Conservation (phyloP, 2,797 vertebrate species). For the Scyliorhinus canicula region DNA sequence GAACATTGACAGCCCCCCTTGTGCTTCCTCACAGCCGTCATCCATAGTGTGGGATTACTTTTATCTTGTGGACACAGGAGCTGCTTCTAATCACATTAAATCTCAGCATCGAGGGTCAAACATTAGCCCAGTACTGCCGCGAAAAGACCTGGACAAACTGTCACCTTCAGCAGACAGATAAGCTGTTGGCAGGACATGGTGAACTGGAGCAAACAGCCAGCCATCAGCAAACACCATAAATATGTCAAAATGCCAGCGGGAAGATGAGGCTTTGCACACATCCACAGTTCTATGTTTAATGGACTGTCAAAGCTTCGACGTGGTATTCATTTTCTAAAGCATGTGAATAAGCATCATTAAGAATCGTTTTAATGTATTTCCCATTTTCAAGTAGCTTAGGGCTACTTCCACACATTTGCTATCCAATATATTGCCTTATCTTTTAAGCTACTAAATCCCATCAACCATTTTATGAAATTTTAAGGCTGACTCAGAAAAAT, state of each 20-base stretch:
- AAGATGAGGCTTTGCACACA: conserved; percentile 52
- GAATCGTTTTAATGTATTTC: conserved; percentile 25
- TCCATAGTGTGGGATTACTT: conserved; percentile 55
- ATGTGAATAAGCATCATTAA: conserved; percentile 51
- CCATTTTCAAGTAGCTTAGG: conserved; percentile 29
- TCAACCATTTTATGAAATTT: neutral
- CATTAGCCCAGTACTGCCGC: conserved; percentile 59
- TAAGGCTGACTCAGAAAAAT: neutral
- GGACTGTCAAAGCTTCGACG: conserved; percentile 69
- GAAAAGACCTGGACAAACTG: conserved; percentile 61
- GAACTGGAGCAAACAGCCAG: conserved; percentile 63
- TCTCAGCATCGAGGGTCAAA: conserved; percentile 67
- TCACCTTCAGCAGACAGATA: conserved; percentile 68
- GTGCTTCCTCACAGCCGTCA: conserved; percentile 56
- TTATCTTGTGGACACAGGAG: conserved; percentile 70
- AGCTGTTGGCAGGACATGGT: conserved; percentile 65
- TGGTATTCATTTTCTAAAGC: conserved; percentile 61
- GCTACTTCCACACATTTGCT: conserved; percentile 4
- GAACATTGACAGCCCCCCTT: conserved; percentile 55
- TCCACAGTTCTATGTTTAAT: conserved; percentile 72
- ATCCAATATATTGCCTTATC: neutral
- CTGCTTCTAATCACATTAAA: conserved; percentile 62
- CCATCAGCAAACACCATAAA: conserved; percentile 68
- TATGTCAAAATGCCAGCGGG: conserved; percentile 62
- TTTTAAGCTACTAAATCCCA: conserved; percentile 1